Conservation (phyloP, 2,888 invertebrate genomes). For the Leptopilina drosophilae region DNA sequence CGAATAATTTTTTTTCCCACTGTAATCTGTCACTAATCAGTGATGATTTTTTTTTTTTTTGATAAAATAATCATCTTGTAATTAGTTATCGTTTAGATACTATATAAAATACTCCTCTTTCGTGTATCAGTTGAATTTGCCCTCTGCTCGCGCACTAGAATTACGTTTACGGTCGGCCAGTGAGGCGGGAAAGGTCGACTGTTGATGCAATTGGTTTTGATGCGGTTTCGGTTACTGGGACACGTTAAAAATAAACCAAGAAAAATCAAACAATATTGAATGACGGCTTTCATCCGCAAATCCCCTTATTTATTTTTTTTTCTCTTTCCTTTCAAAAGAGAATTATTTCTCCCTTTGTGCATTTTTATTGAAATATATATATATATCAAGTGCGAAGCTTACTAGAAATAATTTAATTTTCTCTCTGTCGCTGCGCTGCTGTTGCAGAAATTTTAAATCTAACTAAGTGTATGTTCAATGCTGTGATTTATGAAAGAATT, state of each 20-base stretch:
- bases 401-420: background rate
- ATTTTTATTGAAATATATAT: background rate
- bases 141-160: slow-evolving; percentile 38
- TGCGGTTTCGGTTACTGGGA: slow-evolving; percentile 29
- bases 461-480: background rate
- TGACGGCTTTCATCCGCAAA: background rate
- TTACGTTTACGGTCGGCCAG: slow-evolving; percentile 49
- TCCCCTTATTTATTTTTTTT: background rate
- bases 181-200: slow-evolving; percentile 54
- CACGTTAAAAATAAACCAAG: slow-evolving; percentile 31
- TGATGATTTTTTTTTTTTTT: background rate
- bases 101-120: slow-evolving; percentile 34
- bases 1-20: no score
- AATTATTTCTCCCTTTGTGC: slow-evolving; percentile 3
- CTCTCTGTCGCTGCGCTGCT: background rate
- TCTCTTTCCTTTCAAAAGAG: no score
- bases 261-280: slow-evolving; percentile 9
- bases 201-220: slow-evolving; percentile 46
- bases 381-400: background rate
- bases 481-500: background rate
- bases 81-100: slow-evolving; percentile 8
- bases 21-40: background rate
- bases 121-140: slow-evolving; percentile 33
- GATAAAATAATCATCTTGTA: background rate
- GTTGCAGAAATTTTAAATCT: background rate